These are phyloP conservation scores for Mya arenaria DNA, from an alignment of 1,140 invertebrate species.

Conservation along the genomic window DNA sequence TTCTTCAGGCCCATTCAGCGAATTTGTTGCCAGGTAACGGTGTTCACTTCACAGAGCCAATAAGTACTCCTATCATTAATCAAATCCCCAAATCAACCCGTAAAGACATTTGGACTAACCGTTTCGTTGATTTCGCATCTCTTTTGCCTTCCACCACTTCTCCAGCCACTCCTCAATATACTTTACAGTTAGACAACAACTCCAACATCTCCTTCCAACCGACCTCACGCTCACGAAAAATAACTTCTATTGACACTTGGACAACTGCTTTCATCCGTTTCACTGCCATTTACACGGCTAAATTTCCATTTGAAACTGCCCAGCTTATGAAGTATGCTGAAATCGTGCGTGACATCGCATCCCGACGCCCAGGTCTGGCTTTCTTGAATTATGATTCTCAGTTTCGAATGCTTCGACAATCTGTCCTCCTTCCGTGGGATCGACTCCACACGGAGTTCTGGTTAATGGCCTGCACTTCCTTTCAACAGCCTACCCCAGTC, in stretches of 20 bases:
- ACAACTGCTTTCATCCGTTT: slow-evolving; percentile 3
- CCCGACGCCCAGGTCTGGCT: neutral
- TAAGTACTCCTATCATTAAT: neutral
- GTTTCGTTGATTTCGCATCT: slow-evolving; percentile 17
- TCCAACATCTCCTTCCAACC: neutral
- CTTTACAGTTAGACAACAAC: slow-evolving; percentile 9
- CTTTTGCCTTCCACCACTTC: neutral
- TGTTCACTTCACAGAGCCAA: neutral
- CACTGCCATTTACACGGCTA: neutral
- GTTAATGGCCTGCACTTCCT: neutral
- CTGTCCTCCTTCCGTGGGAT: slow-evolving; percentile 5
- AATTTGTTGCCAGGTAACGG: neutral
- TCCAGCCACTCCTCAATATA: neutral
- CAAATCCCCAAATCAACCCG: neutral
- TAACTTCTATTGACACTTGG: slow-evolving; percentile 1
- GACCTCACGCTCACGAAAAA: neutral
- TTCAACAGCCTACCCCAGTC: too few species aligned
- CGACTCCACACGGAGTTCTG: slow-evolving; percentile 20
- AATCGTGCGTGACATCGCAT: slow-evolving; percentile 24
- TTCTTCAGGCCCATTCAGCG: neutral
- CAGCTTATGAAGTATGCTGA: slow-evolving; percentile 15
- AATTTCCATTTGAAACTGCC: slow-evolving; percentile 15
- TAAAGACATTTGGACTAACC: slow-evolving; percentile 33
- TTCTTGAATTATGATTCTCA: slow-evolving; percentile 15
- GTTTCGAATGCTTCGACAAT: neutral